Base-by-base conservation (phyloP, 1,140 invertebrate genomes). In the Idris sp. region DNA sequence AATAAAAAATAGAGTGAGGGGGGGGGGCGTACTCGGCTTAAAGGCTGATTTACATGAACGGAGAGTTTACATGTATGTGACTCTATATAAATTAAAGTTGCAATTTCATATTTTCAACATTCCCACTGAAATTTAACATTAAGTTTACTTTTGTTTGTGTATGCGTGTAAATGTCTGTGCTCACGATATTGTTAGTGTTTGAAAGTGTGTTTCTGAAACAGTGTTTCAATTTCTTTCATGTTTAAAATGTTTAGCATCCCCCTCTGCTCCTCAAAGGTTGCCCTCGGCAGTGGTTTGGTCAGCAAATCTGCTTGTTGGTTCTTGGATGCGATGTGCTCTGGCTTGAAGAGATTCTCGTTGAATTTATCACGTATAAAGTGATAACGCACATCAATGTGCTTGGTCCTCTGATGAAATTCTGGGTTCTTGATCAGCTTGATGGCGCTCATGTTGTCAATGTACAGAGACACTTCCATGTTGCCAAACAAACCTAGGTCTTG, bases 401-500 rank as follows among this genome's bases (percentile, higher is more conserved):
- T 35, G 31, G 10, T 35, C 14, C 31, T 35, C 11, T 35, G 31
- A 14, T 35, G 31, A 14, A 35, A 35, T 13, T 35, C 31, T 4
- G 31, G 31, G 7, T 35, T 35, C 13, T 35, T 35, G 3, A 35
- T 35, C 1, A 35, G 13, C 31, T 35, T 35, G 13, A 35, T 13
- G 2, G 31, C 31, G 31, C 31, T 35, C 31, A 35, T 13, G 9
- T 35, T 35, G 31, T 35, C 31, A 9, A 35, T n/a, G 28, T 30
- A 9, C 28, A 30, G 8, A 9, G 5, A 6, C 5, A 9, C n/a
- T 30, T 22, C 6, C 3, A 22, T 2, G 19, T 30, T 9, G 2
- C n/a, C n/a, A 9, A 30, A 6, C 6, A n/a, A 2, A 30, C 2
- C 28, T 2, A 30, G 28, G 3, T 30, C 28, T 2, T 4, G 5